Evolutionary conservation across 2,797 vertebrate genomes (phyloP).

Genomic region (Lithobates pipiens): DNA sequence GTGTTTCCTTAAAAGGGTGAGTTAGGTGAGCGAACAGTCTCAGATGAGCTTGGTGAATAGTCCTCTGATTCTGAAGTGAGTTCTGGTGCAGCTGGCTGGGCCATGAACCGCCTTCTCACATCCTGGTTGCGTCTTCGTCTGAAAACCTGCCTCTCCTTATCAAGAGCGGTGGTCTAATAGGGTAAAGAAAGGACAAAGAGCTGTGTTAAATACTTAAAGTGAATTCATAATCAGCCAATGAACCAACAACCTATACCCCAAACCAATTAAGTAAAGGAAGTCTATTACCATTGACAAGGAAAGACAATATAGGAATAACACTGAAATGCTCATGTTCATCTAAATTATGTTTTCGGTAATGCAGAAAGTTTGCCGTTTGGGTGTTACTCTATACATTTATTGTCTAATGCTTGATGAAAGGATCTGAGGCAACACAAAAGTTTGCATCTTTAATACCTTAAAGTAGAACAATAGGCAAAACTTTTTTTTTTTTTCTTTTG

Average conservation of each 20-base stretch:
- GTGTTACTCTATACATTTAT: no score
- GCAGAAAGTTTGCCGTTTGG: no score
- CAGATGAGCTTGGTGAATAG: constrained; percentile 89
- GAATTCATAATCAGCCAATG: neutral
- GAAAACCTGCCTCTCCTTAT: constrained; percentile 99
- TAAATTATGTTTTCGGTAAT: neutral
- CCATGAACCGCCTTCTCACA: constrained; percentile 80
- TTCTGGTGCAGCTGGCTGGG: constrained; percentile 83
- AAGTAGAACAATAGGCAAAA: no score
- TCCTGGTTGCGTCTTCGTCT: constrained; percentile 94
- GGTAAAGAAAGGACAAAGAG: constrained; percentile 84
- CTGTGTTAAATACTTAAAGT: constrained; percentile 74
- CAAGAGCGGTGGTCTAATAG: constrained; percentile 96
- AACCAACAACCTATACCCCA: neutral
- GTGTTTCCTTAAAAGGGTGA: constrained; percentile 92
- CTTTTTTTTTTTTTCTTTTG: no score
- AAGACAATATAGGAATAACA: neutral
- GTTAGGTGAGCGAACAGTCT: constrained; percentile 91
- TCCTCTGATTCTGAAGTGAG: constrained; percentile 94
- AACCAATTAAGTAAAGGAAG: neutral
- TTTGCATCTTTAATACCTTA: no score
- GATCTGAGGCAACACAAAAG: no score
- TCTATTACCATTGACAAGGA: neutral
- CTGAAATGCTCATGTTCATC: neutral
- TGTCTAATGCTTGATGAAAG: no score